phyloP scores from a whole-genome alignment of 2,888 invertebrate genomes.

The Chirona hameri region DNA sequence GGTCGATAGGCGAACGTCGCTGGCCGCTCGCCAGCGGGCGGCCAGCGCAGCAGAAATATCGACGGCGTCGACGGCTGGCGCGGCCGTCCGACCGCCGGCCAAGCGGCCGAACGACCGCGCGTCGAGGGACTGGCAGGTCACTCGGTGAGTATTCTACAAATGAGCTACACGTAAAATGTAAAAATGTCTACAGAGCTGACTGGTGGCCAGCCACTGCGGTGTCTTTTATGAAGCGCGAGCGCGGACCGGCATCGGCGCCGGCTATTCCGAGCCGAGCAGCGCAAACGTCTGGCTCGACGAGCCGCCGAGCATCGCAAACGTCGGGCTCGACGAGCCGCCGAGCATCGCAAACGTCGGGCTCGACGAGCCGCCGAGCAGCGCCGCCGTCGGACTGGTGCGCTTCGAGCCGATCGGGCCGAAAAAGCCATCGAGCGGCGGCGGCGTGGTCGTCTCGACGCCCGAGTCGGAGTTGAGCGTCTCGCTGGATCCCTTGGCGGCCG shows the following conservation, averaged over 20 bases:
- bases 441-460: constrained; percentile 24
- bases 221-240: constrained; percentile 33
- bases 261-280: constrained; percentile 26
- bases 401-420: constrained; percentile 29
- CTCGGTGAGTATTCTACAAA: constrained; percentile 26
- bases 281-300: too few species aligned
- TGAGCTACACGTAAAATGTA: constrained; percentile 12
- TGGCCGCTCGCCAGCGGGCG: constrained; percentile 12
- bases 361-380: constrained; percentile 58
- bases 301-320: too few species aligned
- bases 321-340: not conserved
- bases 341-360: constrained; percentile 61
- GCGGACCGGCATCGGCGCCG: constrained; percentile 36
- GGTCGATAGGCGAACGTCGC: constrained; percentile 32
- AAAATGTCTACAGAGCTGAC: constrained; percentile 23
- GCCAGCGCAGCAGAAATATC: constrained; percentile 31
- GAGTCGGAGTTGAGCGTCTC: constrained; percentile 30
- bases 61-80: constrained; percentile 39
- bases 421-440: constrained; percentile 1
- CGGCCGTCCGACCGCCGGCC: constrained; percentile 30
- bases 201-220: constrained; percentile 49
- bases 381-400: constrained; percentile 47
- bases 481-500: not conserved
- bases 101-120: constrained; percentile 28
- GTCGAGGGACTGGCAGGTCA: constrained; percentile 24